These are phyloP conservation scores for Aspidiotus rigidus DNA, from an alignment of 2,888 invertebrate genomes.

Conservation along the genomic window DNA sequence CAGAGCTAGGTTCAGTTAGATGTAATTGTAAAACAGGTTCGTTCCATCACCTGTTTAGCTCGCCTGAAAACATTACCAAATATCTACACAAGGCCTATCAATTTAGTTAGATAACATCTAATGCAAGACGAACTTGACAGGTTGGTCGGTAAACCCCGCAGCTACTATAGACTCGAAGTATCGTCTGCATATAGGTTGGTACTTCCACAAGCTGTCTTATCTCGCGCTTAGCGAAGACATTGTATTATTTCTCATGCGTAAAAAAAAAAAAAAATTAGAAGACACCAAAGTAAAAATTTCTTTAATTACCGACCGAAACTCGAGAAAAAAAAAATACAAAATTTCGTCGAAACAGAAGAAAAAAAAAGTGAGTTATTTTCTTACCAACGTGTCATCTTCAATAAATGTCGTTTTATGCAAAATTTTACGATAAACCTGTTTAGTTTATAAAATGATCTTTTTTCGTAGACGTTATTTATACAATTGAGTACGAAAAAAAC, in stretches of 20 bases:
- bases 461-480: too few relatives aligned
- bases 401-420: slow-evolving; percentile 2
- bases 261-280: neutral
- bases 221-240: slow-evolving; percentile 24
- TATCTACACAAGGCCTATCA: slow-evolving; percentile 34
- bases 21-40: slow-evolving; percentile 34
- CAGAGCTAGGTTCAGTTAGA: slow-evolving; percentile 5
- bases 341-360: neutral
- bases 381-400: neutral
- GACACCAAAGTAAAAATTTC: neutral
- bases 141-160: slow-evolving; percentile 34
- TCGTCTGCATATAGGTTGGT: slow-evolving; percentile 14
- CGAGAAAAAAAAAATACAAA: neutral
- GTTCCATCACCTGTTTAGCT: slow-evolving; percentile 35
- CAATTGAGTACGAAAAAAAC: too few relatives aligned
- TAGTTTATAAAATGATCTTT: too few relatives aligned
- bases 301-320: neutral
- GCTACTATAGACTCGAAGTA: slow-evolving; percentile 26
- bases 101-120: slow-evolving; percentile 35
- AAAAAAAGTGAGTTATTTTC: neutral
- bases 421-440: neutral
- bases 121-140: slow-evolving; percentile 33
- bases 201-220: slow-evolving; percentile 27
- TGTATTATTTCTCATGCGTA: slow-evolving; percentile 19
- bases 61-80: slow-evolving; percentile 34